A percentile compares a stretch with the other conserved stretches of the same genome.
These are phyloP conservation scores for Hypanus sabinus DNA, from an alignment of 2,113 vertebrate species.

Conservation along the genomic window DNA sequence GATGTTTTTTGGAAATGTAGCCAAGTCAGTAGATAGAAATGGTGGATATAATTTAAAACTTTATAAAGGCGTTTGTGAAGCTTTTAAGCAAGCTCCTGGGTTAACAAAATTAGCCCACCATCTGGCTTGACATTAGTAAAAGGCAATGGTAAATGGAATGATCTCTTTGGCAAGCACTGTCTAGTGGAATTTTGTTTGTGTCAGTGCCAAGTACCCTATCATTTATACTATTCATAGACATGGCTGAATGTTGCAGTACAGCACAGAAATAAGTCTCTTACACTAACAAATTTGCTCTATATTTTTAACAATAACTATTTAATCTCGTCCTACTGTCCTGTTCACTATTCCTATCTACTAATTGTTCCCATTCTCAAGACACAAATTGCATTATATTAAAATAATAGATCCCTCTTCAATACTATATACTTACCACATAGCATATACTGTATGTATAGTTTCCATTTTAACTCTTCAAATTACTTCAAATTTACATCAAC, in stretches of 20 bases:
- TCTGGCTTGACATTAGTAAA: not conserved
- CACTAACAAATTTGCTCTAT: not conserved
- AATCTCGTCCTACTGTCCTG: not conserved
- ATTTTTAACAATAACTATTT: not conserved
- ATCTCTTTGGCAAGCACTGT: not conserved
- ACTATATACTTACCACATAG: not conserved
- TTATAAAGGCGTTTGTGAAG: not conserved
- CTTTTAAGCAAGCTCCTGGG: conserved; percentile 14
- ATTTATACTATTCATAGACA: not conserved
- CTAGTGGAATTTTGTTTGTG: not conserved
- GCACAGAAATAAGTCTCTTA: not conserved
- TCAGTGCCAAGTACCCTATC: not conserved
- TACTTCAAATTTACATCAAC: not conserved
- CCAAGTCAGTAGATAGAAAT: not conserved
- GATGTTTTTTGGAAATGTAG: not conserved
- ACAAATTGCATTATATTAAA: conserved; percentile 5
- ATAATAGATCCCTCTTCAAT: not conserved
- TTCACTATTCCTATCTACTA: not conserved
- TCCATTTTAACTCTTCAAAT: not conserved
- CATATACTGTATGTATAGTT: not conserved
- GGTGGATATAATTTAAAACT: not conserved
- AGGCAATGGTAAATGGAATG: not conserved
- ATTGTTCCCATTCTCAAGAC: not conserved
- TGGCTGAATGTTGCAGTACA: not conserved
- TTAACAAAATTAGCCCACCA: conserved; percentile 25